Conservation (phyloP, 2,888 invertebrate genomes). For the Parasteatoda lunata region DNA sequence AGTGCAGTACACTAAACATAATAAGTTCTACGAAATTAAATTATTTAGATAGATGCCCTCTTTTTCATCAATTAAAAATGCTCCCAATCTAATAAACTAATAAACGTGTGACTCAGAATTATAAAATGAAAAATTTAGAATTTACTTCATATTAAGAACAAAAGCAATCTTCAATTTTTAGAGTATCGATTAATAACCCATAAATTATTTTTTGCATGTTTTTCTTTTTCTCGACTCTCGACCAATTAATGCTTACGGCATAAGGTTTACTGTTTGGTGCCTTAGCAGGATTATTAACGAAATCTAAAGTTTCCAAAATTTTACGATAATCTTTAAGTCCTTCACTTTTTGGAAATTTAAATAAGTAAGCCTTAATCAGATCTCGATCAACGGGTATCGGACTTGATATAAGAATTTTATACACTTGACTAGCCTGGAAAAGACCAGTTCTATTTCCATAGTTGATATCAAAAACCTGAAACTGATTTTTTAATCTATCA, state of each 20-base stretch:
- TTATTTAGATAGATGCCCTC: too few relatives aligned
- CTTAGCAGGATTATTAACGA: constrained; percentile 9
- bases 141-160: too few relatives aligned
- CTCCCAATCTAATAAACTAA: too few relatives aligned
- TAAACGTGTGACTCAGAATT: too few relatives aligned
- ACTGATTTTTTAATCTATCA: constrained; percentile 7
- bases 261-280: constrained; percentile 18
- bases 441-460: constrained; percentile 8
- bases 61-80: too few relatives aligned
- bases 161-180: constrained; percentile 19
- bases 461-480: constrained; percentile 15
- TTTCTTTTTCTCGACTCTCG: constrained; percentile 7
- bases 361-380: constrained; percentile 16
- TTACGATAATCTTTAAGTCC: constrained; percentile 9
- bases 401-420: constrained; percentile 8
- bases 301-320: constrained; percentile 8
- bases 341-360: constrained; percentile 17
- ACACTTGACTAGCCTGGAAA: constrained; percentile 8
- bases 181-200: not conserved
- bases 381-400: constrained; percentile 20
- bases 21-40: too few relatives aligned
- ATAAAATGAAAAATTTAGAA: too few relatives aligned
- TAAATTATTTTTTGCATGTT: constrained; percentile 17
- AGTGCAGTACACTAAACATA: too few relatives aligned
- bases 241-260: constrained; percentile 28